These are phyloP conservation scores for Pica pica DNA, from an alignment of 2,113 vertebrate species.

Conservation along the genomic window DNA sequence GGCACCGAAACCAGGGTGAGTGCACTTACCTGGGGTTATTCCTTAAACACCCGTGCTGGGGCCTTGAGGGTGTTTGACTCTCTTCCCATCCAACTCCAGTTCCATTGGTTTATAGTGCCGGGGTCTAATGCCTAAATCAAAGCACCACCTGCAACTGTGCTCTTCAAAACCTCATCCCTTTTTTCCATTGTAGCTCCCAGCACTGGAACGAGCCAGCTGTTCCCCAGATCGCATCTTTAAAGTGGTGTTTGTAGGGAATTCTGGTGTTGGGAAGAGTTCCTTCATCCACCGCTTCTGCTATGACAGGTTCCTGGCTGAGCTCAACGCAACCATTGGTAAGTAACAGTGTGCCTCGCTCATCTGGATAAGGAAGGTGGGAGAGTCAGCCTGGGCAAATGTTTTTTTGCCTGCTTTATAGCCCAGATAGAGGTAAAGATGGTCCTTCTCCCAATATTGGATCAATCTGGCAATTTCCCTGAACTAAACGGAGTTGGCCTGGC, in stretches of 20 bases:
- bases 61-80: not conserved
- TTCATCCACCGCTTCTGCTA: slow-evolving; percentile 83
- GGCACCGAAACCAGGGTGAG: slow-evolving; percentile 38
- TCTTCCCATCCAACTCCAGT: not conserved
- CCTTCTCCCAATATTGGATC: not conserved
- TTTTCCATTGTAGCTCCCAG: not conserved
- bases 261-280: slow-evolving; percentile 82
- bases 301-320: slow-evolving; percentile 64
- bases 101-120: not conserved
- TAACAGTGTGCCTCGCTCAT: not conserved
- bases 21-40: not conserved
- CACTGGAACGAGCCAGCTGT: not conserved
- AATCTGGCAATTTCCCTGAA: not conserved
- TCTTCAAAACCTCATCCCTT: not conserved
- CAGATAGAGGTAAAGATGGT: not conserved
- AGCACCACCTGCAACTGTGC: not conserved
- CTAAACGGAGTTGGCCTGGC: not conserved
- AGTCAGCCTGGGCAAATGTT: not conserved
- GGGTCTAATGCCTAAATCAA: not conserved
- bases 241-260: slow-evolving; percentile 83
- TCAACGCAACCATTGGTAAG: slow-evolving; percentile 77
- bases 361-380: not conserved
- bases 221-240: slow-evolving; percentile 77
- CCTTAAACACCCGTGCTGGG: not conserved
- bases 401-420: not conserved